Conservation (phyloP, 1,140 invertebrate genomes). For the Xylocopa sonorina region DNA sequence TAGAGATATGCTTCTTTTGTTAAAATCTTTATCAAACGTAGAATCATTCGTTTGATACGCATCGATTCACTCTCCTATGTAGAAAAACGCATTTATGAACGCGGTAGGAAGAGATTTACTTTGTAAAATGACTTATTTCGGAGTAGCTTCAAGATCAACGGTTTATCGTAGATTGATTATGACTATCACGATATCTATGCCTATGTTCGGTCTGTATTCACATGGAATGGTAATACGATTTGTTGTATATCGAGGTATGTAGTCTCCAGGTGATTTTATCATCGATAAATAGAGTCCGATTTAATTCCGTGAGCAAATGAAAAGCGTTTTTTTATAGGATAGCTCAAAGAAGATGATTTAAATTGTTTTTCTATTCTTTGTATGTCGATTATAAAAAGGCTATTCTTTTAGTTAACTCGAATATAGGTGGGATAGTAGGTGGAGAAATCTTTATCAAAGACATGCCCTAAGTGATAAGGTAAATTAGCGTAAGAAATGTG, state of each 20-base stretch:
- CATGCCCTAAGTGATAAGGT: neutral
- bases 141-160: conserved; percentile 23
- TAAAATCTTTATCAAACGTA: neutral
- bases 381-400: neutral
- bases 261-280: conserved; percentile 28
- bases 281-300: conserved; percentile 22
- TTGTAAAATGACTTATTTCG: conserved; percentile 5
- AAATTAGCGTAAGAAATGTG: conserved; percentile 27
- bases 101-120: neutral
- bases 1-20: too few species aligned
- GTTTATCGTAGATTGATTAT: conserved; percentile 48
- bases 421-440: too few species aligned
- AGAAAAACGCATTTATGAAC: too few species aligned
- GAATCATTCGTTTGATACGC: neutral
- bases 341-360: neutral
- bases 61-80: neutral
- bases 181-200: conserved; percentile 39
- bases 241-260: conserved; percentile 4
- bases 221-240: conserved; percentile 17
- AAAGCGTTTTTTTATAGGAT: neutral
- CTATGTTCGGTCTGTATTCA: conserved; percentile 10
- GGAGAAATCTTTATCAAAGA: too few species aligned
- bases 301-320: neutral
- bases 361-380: neutral
- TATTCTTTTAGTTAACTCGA: neutral